Evolutionary conservation across 2,113 vertebrate genomes (phyloP).

Genomic region (Catharus fuscescens): DNA sequence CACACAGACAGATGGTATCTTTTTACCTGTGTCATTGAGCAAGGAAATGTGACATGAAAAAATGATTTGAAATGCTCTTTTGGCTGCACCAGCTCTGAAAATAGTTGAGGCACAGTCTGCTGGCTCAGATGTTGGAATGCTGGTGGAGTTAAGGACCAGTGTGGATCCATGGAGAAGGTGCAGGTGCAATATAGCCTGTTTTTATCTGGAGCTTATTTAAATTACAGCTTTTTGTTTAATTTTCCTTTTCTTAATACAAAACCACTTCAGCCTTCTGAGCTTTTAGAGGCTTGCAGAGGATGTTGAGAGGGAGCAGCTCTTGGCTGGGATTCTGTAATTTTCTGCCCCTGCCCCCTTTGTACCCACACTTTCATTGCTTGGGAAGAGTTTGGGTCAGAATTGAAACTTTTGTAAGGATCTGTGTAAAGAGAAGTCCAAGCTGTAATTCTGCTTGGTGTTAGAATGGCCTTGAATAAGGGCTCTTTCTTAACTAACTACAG

Average conservation of each 20-base stretch:
- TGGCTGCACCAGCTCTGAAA: neutral
- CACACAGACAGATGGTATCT: conserved; percentile 54
- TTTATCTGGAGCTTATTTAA: neutral
- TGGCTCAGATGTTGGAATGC: neutral
- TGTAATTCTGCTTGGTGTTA: neutral
- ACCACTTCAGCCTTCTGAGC: neutral
- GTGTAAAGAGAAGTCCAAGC: neutral
- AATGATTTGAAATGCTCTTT: conserved; percentile 26
- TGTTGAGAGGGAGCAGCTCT: neutral
- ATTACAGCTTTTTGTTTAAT: neutral
- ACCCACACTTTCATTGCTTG: neutral
- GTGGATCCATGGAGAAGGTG: neutral
- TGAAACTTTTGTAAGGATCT: neutral
- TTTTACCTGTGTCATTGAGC: conserved; percentile 31
- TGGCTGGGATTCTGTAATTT: neutral
- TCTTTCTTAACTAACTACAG: neutral
- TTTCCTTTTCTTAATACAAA: neutral
- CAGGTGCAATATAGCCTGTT: neutral
- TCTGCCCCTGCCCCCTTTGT: neutral
- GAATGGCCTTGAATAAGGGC: neutral
- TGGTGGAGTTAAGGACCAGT: neutral
- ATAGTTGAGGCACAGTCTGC: neutral
- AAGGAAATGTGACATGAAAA: conserved; percentile 27
- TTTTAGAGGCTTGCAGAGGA: neutral
- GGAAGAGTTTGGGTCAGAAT: neutral